Evolutionary conservation across 23 tunicate species (phyloP).

Genomic region (Phallusia fumigata): DNA sequence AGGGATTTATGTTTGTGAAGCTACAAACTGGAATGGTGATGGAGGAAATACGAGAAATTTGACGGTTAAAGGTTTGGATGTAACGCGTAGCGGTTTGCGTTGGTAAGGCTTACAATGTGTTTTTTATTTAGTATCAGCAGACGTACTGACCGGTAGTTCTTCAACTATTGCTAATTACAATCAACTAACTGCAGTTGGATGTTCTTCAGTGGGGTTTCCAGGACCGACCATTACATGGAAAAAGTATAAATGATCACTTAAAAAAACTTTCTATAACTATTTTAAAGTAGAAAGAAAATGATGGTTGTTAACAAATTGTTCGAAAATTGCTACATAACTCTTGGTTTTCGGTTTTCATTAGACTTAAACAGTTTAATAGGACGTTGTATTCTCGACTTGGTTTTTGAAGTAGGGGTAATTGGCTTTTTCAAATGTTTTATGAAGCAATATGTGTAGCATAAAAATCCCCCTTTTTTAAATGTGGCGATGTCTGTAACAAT

Average conservation of each 20-base stretch:
- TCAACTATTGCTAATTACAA: neutral
- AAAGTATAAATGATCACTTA: neutral
- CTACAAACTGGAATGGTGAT: slow-evolving; percentile 1
- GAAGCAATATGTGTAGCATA: too few relatives aligned
- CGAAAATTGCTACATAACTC: too few relatives aligned
- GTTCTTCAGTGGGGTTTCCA: neutral
- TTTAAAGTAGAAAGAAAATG: too few relatives aligned
- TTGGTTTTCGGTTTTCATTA: too few relatives aligned
- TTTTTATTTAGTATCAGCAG: neutral
- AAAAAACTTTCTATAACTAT: too few relatives aligned
- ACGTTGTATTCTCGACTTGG: too few relatives aligned
- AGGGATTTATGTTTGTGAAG: neutral
- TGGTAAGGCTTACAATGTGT: too few relatives aligned
- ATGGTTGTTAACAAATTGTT: too few relatives aligned
- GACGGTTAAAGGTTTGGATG: neutral
- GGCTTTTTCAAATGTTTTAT: too few relatives aligned
- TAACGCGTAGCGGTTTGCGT: neutral
- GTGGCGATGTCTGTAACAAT: neutral
- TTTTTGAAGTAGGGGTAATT: too few relatives aligned
- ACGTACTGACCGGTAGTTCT: neutral
- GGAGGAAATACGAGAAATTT: neutral
- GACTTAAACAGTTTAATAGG: too few relatives aligned
- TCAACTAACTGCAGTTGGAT: neutral
- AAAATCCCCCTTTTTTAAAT: too few relatives aligned
- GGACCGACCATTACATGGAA: neutral